Evolutionary conservation across 1,140 invertebrate species (phyloP).

Genomic region (Globodera ellingtonae): DNA sequence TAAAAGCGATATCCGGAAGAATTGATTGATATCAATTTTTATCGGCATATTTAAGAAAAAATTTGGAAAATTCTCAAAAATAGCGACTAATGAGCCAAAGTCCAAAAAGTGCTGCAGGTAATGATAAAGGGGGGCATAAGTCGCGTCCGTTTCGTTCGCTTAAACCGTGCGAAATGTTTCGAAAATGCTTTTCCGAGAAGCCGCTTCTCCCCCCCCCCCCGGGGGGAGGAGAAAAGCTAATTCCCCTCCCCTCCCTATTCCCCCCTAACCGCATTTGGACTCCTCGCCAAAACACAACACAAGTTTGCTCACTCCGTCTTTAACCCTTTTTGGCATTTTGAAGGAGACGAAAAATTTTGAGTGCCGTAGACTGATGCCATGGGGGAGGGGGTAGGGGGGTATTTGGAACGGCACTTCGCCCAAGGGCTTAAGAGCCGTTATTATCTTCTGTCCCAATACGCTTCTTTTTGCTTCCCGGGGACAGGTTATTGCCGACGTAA

Average conservation of each 20-base stretch:
- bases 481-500: not conserved
- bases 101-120: too few relatives aligned
- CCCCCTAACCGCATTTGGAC: not conserved
- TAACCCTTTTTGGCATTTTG: constrained; percentile 1
- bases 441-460: not conserved
- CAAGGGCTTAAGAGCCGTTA: not conserved
- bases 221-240: not conserved
- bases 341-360: not conserved
- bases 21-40: too few relatives aligned
- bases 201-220: too few relatives aligned
- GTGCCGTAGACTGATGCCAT: not conserved
- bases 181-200: not conserved
- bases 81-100: too few relatives aligned
- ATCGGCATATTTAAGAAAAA: too few relatives aligned
- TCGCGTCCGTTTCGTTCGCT: not conserved
- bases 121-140: too few relatives aligned
- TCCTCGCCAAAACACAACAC: not conserved
- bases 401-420: not conserved
- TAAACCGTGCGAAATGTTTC: not conserved
- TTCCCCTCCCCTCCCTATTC: not conserved
- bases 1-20: too few relatives aligned
- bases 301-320: not conserved
- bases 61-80: too few relatives aligned
- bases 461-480: not conserved
- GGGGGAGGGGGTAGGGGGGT: not conserved